A percentile compares a stretch with the other conserved stretches of the same genome.
Conservation (phyloP, 2,797 vertebrate species). For the Acanthurus lineatus region DNA sequence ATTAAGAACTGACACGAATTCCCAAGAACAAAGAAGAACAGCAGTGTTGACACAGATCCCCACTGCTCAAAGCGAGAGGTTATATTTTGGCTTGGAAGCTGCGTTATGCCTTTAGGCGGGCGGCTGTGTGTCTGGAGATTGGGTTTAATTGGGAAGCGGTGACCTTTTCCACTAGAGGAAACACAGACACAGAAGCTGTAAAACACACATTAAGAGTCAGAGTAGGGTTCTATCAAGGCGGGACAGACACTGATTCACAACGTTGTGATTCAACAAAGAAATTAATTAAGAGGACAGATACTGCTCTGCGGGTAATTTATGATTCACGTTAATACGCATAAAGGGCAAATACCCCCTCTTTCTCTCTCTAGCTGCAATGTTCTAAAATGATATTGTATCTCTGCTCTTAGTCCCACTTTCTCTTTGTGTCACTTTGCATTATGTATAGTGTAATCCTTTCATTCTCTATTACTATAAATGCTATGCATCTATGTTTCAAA, state of each 20-base stretch:
- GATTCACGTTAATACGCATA: constrained; percentile 50
- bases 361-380: background rate
- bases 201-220: constrained; percentile 59
- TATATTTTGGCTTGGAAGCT: constrained; percentile 48
- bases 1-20: constrained; percentile 40
- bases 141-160: constrained; percentile 72
- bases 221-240: constrained; percentile 18
- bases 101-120: constrained; percentile 34
- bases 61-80: constrained; percentile 38
- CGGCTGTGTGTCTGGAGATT: constrained; percentile 56
- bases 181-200: constrained; percentile 55
- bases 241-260: constrained; percentile 49
- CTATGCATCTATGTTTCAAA: background rate
- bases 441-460: background rate
- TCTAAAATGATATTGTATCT: constrained; percentile 18
- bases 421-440: constrained; percentile 20
- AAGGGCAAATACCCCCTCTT: constrained; percentile 40
- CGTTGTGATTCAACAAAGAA: constrained; percentile 62
- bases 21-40: constrained; percentile 46
- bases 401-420: constrained; percentile 3
- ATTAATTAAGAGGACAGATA: constrained; percentile 64
- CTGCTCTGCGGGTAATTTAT: constrained; percentile 54
- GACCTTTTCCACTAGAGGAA: constrained; percentile 70
- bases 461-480: background rate
- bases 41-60: constrained; percentile 21